Conservation (phyloP, 2,888 invertebrate species). For the Cerastoderma edule region DNA sequence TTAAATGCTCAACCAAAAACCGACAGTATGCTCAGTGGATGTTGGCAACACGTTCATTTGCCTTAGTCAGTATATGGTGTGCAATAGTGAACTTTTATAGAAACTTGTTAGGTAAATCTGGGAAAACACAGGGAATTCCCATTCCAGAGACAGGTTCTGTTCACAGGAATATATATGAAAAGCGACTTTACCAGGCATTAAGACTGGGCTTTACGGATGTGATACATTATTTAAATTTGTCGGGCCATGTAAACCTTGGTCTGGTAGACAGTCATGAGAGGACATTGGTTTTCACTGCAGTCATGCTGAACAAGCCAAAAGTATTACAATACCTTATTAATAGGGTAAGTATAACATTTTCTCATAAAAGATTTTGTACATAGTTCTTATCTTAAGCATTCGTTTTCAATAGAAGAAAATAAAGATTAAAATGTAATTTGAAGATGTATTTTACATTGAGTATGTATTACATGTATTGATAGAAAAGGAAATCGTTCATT, state of each 20-base stretch:
- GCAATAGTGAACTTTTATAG: constrained; percentile 81
- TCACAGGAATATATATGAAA: constrained; percentile 62
- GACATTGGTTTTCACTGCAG: constrained; percentile 79
- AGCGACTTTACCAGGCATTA: constrained; percentile 76
- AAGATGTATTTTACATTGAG: no score
- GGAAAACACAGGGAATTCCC: constrained; percentile 31
- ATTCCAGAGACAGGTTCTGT: constrained; percentile 29
- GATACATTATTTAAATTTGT: constrained; percentile 78
- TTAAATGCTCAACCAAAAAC: constrained; percentile 80
- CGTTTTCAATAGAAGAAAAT: no score
- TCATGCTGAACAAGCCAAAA: constrained; percentile 79
- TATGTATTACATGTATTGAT: no score
- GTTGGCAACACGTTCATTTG: constrained; percentile 80
- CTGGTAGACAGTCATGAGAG: constrained; percentile 75
- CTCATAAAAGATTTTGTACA: no score
- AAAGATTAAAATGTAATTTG: no score
- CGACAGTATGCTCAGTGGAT: constrained; percentile 82
- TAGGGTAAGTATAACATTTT: constrained; percentile 78
- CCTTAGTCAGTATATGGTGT: constrained; percentile 81
- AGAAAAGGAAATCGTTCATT: no score
- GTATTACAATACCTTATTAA: constrained; percentile 77
- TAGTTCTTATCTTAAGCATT: no score
- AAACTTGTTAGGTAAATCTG: constrained; percentile 66
- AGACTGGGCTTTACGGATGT: constrained; percentile 80
- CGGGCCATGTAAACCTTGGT: constrained; percentile 70